These are phyloP conservation scores for Tiaroga cobitis DNA, from an alignment of 2,797 vertebrate species.

Conservation along the genomic window DNA sequence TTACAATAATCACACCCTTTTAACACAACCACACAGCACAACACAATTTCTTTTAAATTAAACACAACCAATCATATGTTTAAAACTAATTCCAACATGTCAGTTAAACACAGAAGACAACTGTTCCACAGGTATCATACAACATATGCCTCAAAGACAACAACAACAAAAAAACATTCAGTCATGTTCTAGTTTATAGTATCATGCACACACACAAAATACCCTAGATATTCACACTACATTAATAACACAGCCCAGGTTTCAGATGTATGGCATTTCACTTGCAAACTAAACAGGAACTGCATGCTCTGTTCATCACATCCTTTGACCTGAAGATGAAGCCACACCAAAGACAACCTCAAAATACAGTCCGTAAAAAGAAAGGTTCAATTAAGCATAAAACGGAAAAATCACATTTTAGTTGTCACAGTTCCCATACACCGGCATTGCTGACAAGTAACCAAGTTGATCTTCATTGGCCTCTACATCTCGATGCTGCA, in stretches of 20 bases:
- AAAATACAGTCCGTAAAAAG: slow-evolving; percentile 30
- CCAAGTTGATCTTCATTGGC: slow-evolving; percentile 60
- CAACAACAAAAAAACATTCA: not conserved
- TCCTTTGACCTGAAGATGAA: slow-evolving; percentile 28
- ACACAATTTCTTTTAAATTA: too few species aligned
- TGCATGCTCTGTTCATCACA: not conserved
- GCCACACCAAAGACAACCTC: slow-evolving; percentile 29
- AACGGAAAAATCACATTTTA: slow-evolving; percentile 40
- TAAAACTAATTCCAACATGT: not conserved
- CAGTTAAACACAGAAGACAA: not conserved
- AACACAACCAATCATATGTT: not conserved
- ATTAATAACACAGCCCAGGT: not conserved
- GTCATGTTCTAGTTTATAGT: not conserved
- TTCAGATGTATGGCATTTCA: slow-evolving; percentile 7
- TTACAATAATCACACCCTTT: too few species aligned
- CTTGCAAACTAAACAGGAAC: slow-evolving; percentile 15
- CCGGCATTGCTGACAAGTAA: slow-evolving; percentile 41
- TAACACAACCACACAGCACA: too few species aligned
- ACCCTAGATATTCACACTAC: not conserved
- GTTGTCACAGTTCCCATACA: slow-evolving; percentile 50
- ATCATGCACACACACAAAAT: too few species aligned
- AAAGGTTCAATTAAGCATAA: slow-evolving; percentile 32
- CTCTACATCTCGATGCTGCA: slow-evolving; percentile 11
- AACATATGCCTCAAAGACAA: not conserved
- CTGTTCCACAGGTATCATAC: not conserved